Conservation (phyloP, 1,140 invertebrate genomes). For the Trichonephila clavata region DNA sequence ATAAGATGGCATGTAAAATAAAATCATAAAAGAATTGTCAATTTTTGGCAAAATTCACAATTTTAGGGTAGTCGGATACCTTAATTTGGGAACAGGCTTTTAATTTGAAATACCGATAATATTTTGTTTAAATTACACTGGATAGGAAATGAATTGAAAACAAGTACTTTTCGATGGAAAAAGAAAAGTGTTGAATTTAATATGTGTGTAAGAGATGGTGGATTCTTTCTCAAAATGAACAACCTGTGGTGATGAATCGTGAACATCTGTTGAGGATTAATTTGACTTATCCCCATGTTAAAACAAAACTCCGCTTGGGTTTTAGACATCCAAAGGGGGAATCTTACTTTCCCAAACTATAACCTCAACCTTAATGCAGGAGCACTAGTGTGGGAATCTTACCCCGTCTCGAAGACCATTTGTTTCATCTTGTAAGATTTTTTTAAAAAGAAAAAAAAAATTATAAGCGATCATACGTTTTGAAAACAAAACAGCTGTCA, state of each 20-base stretch:
- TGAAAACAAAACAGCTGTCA: conserved; percentile 9
- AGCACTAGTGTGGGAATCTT: neutral
- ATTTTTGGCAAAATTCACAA: too few species aligned
- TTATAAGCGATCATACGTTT: neutral
- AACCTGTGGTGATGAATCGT: conserved; percentile 17
- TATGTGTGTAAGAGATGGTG: neutral
- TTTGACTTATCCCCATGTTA: neutral
- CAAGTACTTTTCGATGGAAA: too few species aligned
- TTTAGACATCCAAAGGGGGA: neutral
- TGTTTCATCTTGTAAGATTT: neutral
- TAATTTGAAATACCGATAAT: too few species aligned
- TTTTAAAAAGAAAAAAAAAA: too few species aligned
- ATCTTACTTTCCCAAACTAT: neutral
- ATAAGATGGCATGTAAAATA: too few species aligned
- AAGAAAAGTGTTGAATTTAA: neutral
- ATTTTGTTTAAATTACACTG: too few species aligned
- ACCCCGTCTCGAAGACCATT: neutral
- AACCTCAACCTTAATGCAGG: neutral
- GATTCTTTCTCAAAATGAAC: neutral
- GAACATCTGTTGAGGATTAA: neutral
- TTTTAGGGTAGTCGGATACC: too few species aligned
- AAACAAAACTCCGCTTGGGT: neutral
- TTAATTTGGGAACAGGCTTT: too few species aligned
- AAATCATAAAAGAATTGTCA: too few species aligned
- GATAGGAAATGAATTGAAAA: too few species aligned